Base-by-base conservation (phyloP, 2,797 vertebrate genomes). In the Sebastolobus altivelis region DNA sequence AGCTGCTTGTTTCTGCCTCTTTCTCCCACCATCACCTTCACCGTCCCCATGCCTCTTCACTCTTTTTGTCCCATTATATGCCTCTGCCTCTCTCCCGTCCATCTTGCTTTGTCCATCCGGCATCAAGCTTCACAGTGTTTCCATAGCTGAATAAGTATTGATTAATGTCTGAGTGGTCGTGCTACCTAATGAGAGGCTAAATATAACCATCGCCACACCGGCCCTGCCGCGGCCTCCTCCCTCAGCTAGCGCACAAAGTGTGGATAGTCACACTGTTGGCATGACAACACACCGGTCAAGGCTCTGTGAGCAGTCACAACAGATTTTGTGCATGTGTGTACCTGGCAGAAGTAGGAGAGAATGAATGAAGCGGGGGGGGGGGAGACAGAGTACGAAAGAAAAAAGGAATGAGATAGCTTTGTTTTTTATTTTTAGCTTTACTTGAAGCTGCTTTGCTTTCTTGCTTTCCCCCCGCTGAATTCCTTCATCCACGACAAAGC, bases 261-360 rank as follows among this genome's bases (percentile, higher is more conserved):
- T 88, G 88, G 89, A 92, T 88, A 90, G 79, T 89, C 88, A 80
- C 83, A 77, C 76, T 1, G 95, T 96, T 95, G 91, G 95, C 95
- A 94, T 95, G 94, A 95, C 92, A 95, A 96, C 94, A 84, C 77
- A 82, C 69, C 65, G 78, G 90, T 93, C 90, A 93, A 95, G 88
- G 87, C 87, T 85, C 74, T 82, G 54, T 79, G 87, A 91, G 82
- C 83, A 84, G 86, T 85, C 86, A 79, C 87, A 84, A 89, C 91
- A 93, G 92, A 95, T 91, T 90, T 85, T 83, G 82, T 88, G 80
- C 62, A 77, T 87, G 46, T 49, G 81, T 81, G 65, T 79, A 83
- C 54, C 78, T 10, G 40, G 83, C 71, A 73, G 82, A 88, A 82
- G 62, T 80, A 74, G 65, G 55, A 69, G 61, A 75, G 77, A 75